Percentiles rank a stretch among this genome's conserved stretches.
phyloP scores from a whole-genome alignment of 2,888 invertebrate species.

The Aleiodes testaceus region DNA sequence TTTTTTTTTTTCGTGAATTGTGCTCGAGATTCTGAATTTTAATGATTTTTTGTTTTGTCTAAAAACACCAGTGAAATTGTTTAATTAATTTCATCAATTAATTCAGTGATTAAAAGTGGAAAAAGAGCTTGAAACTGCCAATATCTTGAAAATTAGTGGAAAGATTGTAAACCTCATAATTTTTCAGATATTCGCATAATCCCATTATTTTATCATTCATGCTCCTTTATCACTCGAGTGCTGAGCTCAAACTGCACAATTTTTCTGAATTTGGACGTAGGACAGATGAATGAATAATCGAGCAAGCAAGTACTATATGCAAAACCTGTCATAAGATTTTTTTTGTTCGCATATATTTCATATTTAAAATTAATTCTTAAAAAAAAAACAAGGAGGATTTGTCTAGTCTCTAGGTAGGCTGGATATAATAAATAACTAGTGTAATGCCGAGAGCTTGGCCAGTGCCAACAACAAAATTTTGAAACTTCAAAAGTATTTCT shows the following conservation, averaged over 20 bases:
- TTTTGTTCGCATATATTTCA: conserved; percentile 29
- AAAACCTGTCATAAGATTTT: conserved; percentile 45
- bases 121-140: too few species aligned
- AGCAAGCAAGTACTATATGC: conserved; percentile 42
- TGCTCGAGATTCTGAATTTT: too few species aligned
- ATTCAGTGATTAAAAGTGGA: background rate
- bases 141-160: too few species aligned
- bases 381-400: conserved; percentile 44
- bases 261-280: conserved; percentile 33
- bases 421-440: conserved; percentile 24
- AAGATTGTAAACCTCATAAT: background rate
- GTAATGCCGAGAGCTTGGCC: conserved; percentile 28
- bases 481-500: conserved; percentile 28
- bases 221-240: conserved; percentile 1
- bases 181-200: background rate
- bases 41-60: too few species aligned
- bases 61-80: too few species aligned
- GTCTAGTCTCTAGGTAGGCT: conserved; percentile 62
- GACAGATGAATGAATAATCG: conserved; percentile 27
- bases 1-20: too few species aligned
- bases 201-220: conserved; percentile 44
- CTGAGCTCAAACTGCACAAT: conserved; percentile 37
- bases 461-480: conserved; percentile 30
- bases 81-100: conserved; percentile 22
- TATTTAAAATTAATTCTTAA: background rate